These are phyloP conservation scores for Salmo trutta DNA, from an alignment of 2,797 vertebrate species.

Conservation along the genomic window DNA sequence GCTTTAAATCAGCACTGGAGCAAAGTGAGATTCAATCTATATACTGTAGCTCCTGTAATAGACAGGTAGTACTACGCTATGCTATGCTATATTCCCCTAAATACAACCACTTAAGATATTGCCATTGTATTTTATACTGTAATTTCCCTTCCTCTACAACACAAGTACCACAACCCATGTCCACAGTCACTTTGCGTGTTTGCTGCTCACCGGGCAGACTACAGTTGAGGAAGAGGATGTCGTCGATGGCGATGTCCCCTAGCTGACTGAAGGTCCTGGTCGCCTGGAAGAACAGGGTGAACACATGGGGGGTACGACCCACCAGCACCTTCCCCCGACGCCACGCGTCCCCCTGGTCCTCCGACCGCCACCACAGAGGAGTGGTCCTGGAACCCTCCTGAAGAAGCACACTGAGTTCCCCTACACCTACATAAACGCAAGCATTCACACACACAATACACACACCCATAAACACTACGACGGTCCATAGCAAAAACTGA, in stretches of 20 bases:
- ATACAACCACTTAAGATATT: too few species aligned
- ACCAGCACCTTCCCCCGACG: constrained; percentile 56
- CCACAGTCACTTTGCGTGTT: neutral
- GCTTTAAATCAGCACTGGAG: neutral
- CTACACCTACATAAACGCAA: constrained; percentile 45
- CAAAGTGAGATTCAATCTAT: neutral
- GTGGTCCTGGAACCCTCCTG: constrained; percentile 58
- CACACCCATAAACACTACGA: neutral
- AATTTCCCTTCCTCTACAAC: neutral
- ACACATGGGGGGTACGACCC: constrained; percentile 65
- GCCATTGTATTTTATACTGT: neutral
- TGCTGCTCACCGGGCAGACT: constrained; percentile 64
- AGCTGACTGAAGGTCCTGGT: constrained; percentile 57
- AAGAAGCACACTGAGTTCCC: constrained; percentile 64
- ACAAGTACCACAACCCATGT: neutral
- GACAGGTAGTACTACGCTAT: too few species aligned
- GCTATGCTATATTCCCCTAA: too few species aligned
- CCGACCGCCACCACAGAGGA: constrained; percentile 67
- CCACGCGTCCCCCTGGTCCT: constrained; percentile 66
- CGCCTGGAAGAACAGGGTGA: constrained; percentile 71
- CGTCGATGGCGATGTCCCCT: constrained; percentile 73
- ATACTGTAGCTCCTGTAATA: too few species aligned
- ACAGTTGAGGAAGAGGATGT: constrained; percentile 73
- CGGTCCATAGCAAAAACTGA: too few species aligned
- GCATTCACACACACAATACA: neutral